These are phyloP conservation scores for Rynchops niger DNA, from an alignment of 2,113 vertebrate genomes.

Conservation along the genomic window DNA sequence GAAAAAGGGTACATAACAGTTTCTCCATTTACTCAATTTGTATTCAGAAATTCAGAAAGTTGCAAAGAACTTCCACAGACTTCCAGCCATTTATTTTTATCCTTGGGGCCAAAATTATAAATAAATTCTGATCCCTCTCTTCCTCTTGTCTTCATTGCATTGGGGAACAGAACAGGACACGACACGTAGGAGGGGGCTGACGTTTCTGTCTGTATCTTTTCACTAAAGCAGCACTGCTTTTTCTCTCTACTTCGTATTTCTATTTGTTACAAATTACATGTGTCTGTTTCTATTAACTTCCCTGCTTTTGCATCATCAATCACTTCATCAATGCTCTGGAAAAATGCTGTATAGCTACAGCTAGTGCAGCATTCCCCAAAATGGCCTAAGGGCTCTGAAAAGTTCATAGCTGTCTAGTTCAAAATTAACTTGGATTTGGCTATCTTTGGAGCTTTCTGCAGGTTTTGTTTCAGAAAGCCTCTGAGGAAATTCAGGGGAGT, in stretches of 20 bases:
- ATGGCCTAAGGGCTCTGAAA: not conserved
- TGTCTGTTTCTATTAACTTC: not conserved
- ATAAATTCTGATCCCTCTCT: not conserved
- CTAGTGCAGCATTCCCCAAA: not conserved
- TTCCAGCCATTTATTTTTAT: not conserved
- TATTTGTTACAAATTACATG: not conserved
- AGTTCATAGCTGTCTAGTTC: not conserved
- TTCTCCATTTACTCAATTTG: not conserved
- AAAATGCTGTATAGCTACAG: not conserved
- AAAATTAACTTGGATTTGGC: not conserved
- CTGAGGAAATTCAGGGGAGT: not conserved
- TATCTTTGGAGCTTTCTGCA: not conserved
- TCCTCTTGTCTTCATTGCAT: not conserved
- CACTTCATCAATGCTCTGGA: not conserved
- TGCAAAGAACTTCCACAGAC: not conserved
- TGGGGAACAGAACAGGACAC: not conserved
- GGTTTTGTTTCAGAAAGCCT: not conserved
- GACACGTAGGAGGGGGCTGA: not conserved
- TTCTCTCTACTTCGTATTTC: not conserved
- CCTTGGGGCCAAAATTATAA: not conserved
- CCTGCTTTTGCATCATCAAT: not conserved
- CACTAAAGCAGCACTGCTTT: not conserved
- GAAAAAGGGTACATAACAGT: not conserved
- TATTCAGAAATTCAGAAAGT: conserved; percentile 7
- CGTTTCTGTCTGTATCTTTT: not conserved